A percentile compares a stretch with the other conserved stretches of the same genome.
phyloP scores from a whole-genome alignment of 2,113 vertebrate species.

The Alexandromys fortis region DNA sequence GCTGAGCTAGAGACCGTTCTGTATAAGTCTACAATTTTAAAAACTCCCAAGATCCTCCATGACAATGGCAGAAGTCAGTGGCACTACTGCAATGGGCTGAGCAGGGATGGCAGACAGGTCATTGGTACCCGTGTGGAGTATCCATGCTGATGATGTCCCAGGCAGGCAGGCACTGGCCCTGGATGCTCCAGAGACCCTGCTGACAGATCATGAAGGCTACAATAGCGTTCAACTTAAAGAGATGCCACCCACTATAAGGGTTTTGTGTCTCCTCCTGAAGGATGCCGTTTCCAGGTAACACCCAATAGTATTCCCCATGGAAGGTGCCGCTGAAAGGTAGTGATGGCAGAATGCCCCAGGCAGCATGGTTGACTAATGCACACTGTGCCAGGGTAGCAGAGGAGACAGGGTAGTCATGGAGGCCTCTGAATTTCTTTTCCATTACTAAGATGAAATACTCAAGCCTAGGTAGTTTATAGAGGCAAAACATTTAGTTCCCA shows the following conservation, averaged over 20 bases:
- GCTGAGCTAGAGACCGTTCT: neutral
- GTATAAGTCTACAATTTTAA: neutral
- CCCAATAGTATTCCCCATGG: too few species aligned
- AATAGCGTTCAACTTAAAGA: neutral
- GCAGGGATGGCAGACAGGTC: neutral
- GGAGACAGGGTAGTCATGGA: neutral
- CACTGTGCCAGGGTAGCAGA: neutral
- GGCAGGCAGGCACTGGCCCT: neutral
- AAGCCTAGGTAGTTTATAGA: neutral
- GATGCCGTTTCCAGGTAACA: neutral
- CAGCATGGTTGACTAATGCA: neutral
- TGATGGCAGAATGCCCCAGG: neutral
- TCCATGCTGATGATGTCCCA: too few species aligned
- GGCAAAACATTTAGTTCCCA: neutral
- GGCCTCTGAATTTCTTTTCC: neutral
- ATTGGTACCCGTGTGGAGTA: neutral
- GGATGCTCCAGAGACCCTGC: neutral
- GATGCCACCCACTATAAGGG: neutral
- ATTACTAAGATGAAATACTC: neutral
- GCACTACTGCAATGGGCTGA: too few species aligned
- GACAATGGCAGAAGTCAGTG: neutral
- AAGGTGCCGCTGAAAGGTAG: too few species aligned
- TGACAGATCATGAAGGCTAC: neutral
- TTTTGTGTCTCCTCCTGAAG: neutral
- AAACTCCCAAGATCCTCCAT: neutral